Conservation (phyloP, 2,888 invertebrate genomes). For the Ischnura elegans region DNA sequence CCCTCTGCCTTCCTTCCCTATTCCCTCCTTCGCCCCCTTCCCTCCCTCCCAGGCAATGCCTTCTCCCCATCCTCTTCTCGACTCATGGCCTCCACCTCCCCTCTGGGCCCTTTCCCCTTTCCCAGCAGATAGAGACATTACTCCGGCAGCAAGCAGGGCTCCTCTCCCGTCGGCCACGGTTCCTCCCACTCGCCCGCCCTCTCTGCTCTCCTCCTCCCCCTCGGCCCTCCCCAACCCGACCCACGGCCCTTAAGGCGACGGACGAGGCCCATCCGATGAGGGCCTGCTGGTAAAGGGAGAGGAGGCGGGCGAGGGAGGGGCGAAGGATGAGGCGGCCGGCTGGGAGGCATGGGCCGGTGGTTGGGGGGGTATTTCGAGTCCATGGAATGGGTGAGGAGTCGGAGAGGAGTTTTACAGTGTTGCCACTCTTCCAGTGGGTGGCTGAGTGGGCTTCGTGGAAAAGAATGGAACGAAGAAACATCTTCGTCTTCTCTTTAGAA, state of each 20-base stretch:
- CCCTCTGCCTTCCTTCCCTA: not conserved
- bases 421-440: slow-evolving; percentile 62
- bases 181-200: slow-evolving; percentile 57
- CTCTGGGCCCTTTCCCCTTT: slow-evolving; percentile 40
- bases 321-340: not conserved
- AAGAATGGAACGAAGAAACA: slow-evolving; percentile 65
- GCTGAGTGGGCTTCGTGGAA: slow-evolving; percentile 46
- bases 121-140: slow-evolving; percentile 63
- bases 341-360: not conserved
- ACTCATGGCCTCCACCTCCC: slow-evolving; percentile 26
- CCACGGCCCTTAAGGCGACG: slow-evolving; percentile 44
- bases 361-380: slow-evolving; percentile 47
- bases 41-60: not conserved
- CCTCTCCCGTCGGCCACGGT: slow-evolving; percentile 45
- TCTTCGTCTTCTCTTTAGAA: slow-evolving; percentile 55
- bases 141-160: slow-evolving; percentile 66
- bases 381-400: slow-evolving; percentile 45
- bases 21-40: not conserved
- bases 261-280: slow-evolving; percentile 30
- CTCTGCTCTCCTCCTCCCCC: not conserved
- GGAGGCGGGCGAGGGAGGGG: not conserved
- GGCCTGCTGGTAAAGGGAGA: slow-evolving; percentile 25
- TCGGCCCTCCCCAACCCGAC: not conserved
- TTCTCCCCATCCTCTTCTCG: not conserved
- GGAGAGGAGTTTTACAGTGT: slow-evolving; percentile 48